phyloP scores from a whole-genome alignment of 2,888 invertebrate species.

The Amorpha juglandis region DNA sequence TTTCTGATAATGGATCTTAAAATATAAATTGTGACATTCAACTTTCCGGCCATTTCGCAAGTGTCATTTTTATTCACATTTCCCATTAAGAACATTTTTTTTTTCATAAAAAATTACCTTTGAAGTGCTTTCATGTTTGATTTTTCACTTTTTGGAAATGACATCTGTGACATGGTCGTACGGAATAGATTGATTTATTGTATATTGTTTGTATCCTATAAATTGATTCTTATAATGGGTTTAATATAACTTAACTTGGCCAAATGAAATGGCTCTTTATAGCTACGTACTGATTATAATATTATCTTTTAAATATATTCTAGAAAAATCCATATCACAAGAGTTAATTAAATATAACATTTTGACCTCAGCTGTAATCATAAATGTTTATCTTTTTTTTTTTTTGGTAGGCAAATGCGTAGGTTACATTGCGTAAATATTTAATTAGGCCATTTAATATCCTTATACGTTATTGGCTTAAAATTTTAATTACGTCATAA shows the following conservation, averaged over 20 bases:
- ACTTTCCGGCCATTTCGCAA: not conserved
- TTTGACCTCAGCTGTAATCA: slow-evolving; percentile 7
- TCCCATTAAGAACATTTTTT: not conserved
- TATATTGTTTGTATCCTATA: too few relatives aligned
- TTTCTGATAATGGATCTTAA: slow-evolving; percentile 5
- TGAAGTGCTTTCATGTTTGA: too few relatives aligned
- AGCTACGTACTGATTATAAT: not conserved
- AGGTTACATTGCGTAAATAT: not conserved
- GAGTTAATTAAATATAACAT: not conserved
- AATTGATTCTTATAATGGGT: too few relatives aligned
- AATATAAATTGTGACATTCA: not conserved
- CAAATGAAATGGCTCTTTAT: not conserved
- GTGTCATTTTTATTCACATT: not conserved
- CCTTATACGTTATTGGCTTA: too few relatives aligned
- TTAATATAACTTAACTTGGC: too few relatives aligned
- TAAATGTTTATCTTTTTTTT: not conserved
- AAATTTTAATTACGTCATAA: too few relatives aligned
- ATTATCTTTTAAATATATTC: not conserved
- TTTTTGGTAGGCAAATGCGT: not conserved
- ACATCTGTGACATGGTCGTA: too few relatives aligned
- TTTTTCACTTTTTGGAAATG: too few relatives aligned
- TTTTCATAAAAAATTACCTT: too few relatives aligned
- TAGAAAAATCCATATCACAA: not conserved
- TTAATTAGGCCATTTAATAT: too few relatives aligned
- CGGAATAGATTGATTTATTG: too few relatives aligned